A percentile compares a stretch with the other conserved stretches of the same genome.
These are phyloP conservation scores for Antrozous pallidus DNA, from an alignment of 2,797 vertebrate species.

Conservation along the genomic window DNA sequence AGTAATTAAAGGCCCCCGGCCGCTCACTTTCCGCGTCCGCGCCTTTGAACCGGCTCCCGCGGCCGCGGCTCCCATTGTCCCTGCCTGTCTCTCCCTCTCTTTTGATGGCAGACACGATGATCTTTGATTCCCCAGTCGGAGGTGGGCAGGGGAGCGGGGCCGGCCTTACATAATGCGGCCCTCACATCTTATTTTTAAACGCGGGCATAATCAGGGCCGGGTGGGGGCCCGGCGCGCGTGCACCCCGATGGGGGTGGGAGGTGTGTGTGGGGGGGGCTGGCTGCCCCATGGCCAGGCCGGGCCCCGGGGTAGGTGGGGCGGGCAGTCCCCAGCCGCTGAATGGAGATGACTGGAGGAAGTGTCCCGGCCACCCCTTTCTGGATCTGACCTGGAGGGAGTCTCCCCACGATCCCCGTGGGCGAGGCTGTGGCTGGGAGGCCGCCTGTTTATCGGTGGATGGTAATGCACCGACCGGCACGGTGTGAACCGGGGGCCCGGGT, in stretches of 20 bases:
- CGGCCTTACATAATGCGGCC: slow-evolving; percentile 83
- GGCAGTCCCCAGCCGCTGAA: slow-evolving; percentile 49
- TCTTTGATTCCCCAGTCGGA: slow-evolving; percentile 93
- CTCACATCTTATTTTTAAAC: slow-evolving; percentile 86
- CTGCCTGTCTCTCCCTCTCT: slow-evolving; percentile 87
- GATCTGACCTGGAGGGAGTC: slow-evolving; percentile 83
- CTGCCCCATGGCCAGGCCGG: neutral
- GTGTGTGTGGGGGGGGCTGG: slow-evolving; percentile 44
- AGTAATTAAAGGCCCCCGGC: slow-evolving; percentile 97
- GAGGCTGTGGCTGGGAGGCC: no score
- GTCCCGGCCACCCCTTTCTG: slow-evolving; percentile 73
- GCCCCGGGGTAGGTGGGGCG: slow-evolving; percentile 49
- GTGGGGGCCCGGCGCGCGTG: slow-evolving; percentile 68
- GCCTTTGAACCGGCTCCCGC: slow-evolving; percentile 95
- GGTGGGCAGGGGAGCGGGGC: slow-evolving; percentile 83
- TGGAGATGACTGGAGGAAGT: slow-evolving; percentile 64
- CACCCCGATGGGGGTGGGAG: slow-evolving; percentile 44
- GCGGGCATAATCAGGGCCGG: slow-evolving; percentile 80
- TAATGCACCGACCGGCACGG: no score
- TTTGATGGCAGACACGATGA: slow-evolving; percentile 92
- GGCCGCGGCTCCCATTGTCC: slow-evolving; percentile 88
- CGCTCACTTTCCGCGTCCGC: slow-evolving; percentile 89
- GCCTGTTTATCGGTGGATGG: no score
- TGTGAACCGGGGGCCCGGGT: no score
- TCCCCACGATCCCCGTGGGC: no score